A percentile compares a stretch with the other conserved stretches of the same genome.
Conservation (phyloP, 2,797 vertebrate genomes). For the Malurus splendens region DNA sequence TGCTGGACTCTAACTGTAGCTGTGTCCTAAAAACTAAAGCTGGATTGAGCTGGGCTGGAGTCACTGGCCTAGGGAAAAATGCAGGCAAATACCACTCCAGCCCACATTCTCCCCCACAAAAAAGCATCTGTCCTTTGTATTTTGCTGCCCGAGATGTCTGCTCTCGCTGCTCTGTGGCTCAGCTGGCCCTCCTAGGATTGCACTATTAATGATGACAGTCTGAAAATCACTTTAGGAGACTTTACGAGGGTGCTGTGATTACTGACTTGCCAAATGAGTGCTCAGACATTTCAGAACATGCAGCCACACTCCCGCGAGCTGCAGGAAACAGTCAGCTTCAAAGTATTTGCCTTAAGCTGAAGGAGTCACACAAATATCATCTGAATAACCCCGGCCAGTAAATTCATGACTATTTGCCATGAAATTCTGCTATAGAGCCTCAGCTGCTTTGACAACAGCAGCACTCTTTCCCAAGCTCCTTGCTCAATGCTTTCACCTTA, state of each 20-base stretch:
- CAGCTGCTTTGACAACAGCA: neutral
- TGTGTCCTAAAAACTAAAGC: conserved; percentile 12
- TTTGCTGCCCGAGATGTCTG: conserved; percentile 25
- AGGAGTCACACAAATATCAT: conserved; percentile 21
- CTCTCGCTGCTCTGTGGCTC: conserved; percentile 19
- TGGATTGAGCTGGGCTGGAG: conserved; percentile 45
- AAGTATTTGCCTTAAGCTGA: conserved; percentile 53
- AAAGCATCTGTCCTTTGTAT: conserved; percentile 45
- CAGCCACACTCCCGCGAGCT: conserved; percentile 27
- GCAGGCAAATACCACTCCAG: conserved; percentile 49
- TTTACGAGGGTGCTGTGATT: conserved; percentile 19
- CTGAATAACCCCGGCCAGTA: neutral
- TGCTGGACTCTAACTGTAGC: neutral
- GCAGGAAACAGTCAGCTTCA: conserved; percentile 40
- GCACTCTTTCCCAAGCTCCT: conserved; percentile 20
- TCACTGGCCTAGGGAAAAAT: conserved; percentile 38
- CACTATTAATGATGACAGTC: conserved; percentile 37
- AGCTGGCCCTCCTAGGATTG: conserved; percentile 31
- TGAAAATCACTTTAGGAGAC: conserved; percentile 53
- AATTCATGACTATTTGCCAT: conserved; percentile 18
- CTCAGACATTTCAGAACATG: conserved; percentile 39
- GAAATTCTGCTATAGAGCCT: conserved; percentile 18
- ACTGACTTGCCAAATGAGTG: conserved; percentile 33
- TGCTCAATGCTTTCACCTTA: conserved; percentile 19
- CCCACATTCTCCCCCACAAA: conserved; percentile 51